Evolutionary conservation across 2,113 vertebrate genomes (phyloP).

Genomic region (Pagrus major): DNA sequence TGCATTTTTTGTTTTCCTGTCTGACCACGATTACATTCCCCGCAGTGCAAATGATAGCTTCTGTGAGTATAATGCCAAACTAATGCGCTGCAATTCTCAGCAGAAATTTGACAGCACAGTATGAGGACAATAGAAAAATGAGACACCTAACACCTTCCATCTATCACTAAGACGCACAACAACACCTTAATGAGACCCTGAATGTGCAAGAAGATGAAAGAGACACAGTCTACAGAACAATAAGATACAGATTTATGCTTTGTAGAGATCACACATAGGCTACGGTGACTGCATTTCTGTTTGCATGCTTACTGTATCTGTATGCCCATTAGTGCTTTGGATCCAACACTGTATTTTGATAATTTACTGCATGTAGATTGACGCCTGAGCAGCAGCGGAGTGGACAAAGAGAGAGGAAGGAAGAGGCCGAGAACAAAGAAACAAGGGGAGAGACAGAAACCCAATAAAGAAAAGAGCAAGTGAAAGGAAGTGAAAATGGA

Average conservation of each 20-base stretch:
- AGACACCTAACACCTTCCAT: not conserved
- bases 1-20: slow-evolving; percentile 27
- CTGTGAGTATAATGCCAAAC: not conserved
- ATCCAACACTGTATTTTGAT: not conserved
- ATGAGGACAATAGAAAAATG: not conserved
- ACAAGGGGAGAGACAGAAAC: not conserved
- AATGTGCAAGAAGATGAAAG: no score
- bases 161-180: not conserved
- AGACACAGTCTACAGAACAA: not conserved
- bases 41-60: slow-evolving; percentile 18
- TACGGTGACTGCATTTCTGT: no score
- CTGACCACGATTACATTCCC: slow-evolving; percentile 14
- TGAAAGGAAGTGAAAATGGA: no score
- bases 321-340: not conserved
- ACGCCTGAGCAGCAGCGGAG: not conserved
- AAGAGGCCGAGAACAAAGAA: no score
- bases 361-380: not conserved
- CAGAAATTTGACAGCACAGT: not conserved
- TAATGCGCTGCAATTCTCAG: not conserved
- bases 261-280: not conserved
- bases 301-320: not conserved
- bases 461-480: no score
- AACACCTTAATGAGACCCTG: not conserved
- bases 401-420: not conserved
- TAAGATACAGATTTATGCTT: not conserved